A percentile compares a stretch with the other conserved stretches of the same genome.
These are phyloP conservation scores for Brevipalpus yothersi DNA, from an alignment of 1,140 invertebrate species.

Conservation along the genomic window DNA sequence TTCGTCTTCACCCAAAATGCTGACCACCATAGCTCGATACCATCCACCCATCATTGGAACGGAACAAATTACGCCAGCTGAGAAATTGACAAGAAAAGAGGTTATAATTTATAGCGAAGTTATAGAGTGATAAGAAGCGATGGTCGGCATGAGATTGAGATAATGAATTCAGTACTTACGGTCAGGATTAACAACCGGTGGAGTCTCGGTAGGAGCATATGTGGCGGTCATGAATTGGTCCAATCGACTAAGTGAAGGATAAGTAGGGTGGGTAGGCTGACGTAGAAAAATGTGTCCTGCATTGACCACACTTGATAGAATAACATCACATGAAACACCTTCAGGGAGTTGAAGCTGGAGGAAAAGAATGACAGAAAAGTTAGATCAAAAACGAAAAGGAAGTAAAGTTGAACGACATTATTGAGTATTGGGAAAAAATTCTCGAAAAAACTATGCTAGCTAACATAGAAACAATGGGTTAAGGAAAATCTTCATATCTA, in stretches of 20 bases:
- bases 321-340: slow-evolving; percentile 74
- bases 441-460: too few relatives aligned
- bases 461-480: too few relatives aligned
- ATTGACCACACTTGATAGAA: slow-evolving; percentile 52
- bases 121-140: background rate
- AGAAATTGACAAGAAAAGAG: slow-evolving; percentile 14
- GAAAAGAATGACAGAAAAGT: slow-evolving; percentile 2
- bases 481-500: too few relatives aligned
- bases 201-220: slow-evolving; percentile 23
- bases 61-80: slow-evolving; percentile 63
- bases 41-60: slow-evolving; percentile 53
- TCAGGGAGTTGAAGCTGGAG: slow-evolving; percentile 54
- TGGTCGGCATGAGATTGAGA: background rate
- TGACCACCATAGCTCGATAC: slow-evolving; percentile 63
- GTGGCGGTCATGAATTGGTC: slow-evolving; percentile 31
- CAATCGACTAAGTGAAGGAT: slow-evolving; percentile 45
- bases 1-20: slow-evolving; percentile 21
- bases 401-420: too few relatives aligned
- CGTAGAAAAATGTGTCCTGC: slow-evolving; percentile 75
- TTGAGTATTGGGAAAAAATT: too few relatives aligned
- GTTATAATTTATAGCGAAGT: background rate
- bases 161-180: slow-evolving; percentile 22
- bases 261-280: slow-evolving; percentile 72
- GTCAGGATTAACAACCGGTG: slow-evolving; percentile 24
- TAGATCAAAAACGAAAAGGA: too few relatives aligned